Conservation (phyloP, 2,888 invertebrate genomes). For the Camponotus fellah region DNA sequence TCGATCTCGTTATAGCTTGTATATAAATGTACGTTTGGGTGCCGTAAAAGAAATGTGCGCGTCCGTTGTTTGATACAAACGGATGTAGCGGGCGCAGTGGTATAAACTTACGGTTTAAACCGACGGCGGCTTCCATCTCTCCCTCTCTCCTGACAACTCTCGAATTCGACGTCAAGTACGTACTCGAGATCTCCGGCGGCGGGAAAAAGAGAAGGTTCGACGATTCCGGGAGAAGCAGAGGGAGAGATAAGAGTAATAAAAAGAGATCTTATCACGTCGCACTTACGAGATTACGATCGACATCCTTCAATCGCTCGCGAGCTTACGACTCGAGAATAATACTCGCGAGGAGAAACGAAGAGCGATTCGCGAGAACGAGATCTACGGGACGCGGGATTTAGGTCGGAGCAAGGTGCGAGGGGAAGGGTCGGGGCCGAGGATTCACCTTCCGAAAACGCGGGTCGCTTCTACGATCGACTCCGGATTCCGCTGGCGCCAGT, state of each 20-base stretch:
- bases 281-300: slow-evolving; percentile 12
- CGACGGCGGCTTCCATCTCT: slow-evolving; percentile 37
- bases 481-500: slow-evolving; percentile 51
- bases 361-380: neutral
- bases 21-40: neutral
- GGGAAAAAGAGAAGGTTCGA: neutral
- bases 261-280: neutral
- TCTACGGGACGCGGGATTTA: slow-evolving; percentile 35
- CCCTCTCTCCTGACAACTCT: slow-evolving; percentile 1
- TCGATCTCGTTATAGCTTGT: slow-evolving; percentile 10
- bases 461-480: slow-evolving; percentile 59
- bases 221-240: neutral
- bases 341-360: neutral
- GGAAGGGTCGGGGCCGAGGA: slow-evolving; percentile 7
- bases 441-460: slow-evolving; percentile 56
- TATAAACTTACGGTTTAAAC: slow-evolving; percentile 63
- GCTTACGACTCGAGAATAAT: slow-evolving; percentile 9
- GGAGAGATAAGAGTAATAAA: neutral
- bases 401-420: slow-evolving; percentile 27
- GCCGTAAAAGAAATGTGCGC: slow-evolving; percentile 1
- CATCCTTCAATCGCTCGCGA: neutral
- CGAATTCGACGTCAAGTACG: slow-evolving; percentile 1
- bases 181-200: slow-evolving; percentile 3
- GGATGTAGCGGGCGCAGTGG: slow-evolving; percentile 23
- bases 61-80: slow-evolving; percentile 7